Evolutionary conservation across 2,888 invertebrate species (phyloP), one percentile per base, ranked within the genome.

Genomic region (Drosophila setosimentum): DNA sequence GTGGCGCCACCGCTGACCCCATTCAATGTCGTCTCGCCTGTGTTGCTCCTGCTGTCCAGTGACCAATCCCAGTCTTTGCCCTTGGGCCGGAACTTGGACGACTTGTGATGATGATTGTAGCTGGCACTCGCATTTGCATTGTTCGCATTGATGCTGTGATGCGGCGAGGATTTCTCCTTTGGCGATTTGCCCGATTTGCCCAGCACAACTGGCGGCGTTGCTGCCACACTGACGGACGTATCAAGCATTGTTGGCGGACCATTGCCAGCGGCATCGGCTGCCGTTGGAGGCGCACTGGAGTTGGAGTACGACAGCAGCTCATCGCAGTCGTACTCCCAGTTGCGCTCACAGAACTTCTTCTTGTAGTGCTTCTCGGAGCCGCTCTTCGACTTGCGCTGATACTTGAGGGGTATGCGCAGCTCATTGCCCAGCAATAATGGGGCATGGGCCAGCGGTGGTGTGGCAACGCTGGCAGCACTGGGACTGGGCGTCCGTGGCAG

Each of bases 271-370:
- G 92, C 92, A 82, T 92, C 92, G 16, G 92, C 92, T 2, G 92
- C 91, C 11, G 87, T 84, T 1, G 85, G 61, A 13, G 87, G 84
- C 13, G 73, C 91, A 82, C 90, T 88, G 11, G 90, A 89, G 62
- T 91, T 92, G 6, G 92, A 91, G 69, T 91, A 91, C 18, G 90
- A 83, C 69, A 92, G 58, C 55, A 91, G 61, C 40, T 92, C 92
- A 48, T 87, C 92, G 64, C 92, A 92, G 71, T 92, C 92, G 68
- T 92, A 93, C 94, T 94, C 96, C 96, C 96, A 92, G 94, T 95
- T 94, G 94, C 96, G 91, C 95, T 96, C 96, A 93, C 97, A 97
- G 93, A 96, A 96, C 91, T 97, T 97, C 94, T 97, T 97, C 93
- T 97, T 97, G 93, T 97, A 97, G 93, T 96, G 96, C 84, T 95